Base-by-base conservation (phyloP, 2,797 vertebrate genomes). In the Choloepus didactylus region DNA sequence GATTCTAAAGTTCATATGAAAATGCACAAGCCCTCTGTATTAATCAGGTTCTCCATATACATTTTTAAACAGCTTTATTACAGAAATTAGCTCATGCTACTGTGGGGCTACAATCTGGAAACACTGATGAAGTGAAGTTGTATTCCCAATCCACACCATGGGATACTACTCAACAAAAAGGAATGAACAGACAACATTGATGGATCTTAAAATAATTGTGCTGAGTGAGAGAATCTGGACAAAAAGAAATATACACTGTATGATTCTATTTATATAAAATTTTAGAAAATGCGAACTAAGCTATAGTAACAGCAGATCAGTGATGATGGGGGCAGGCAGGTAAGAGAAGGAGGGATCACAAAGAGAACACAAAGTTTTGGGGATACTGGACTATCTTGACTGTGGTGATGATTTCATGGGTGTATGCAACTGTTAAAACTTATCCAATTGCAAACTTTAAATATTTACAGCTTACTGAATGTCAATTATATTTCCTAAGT, bases 221-320 rank as follows among this genome's bases (percentile, higher is more conserved):
- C 44, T 18, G 21, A 89, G n/a, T 82, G 76, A 83, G 84, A 70
- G 60, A 89, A 85, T 41, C 41, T 83, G 94, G 49, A 72, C 79
- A 51, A 56, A 70, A 77, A 29, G 49, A 38, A 46, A 27, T 23
- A 18, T 51, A 21, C 10, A 49, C 18, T 7, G 3, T 46, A 56
- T 59, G 35, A 79, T 76, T 59, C 54, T 44, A 41, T 70, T 76
- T 49, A 46, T 67, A 70, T n/a, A 46, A 67, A 86, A 46, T 69
- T 59, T 35, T 60, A 54, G 7, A 49, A 75, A 75, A 86, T 25
- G 29, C 67, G 60, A 81, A 46, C 10, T 51, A 44, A 62, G n/a
- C 70, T 80, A 44, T 35, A 76, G 73, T 76, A 64, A 72, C 16
- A 77, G 41, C 69, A 49, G 44, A 41, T 77, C 49, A 67, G 12